These are phyloP conservation scores for Coilia nasus DNA, from an alignment of 2,797 vertebrate species.

Conservation along the genomic window DNA sequence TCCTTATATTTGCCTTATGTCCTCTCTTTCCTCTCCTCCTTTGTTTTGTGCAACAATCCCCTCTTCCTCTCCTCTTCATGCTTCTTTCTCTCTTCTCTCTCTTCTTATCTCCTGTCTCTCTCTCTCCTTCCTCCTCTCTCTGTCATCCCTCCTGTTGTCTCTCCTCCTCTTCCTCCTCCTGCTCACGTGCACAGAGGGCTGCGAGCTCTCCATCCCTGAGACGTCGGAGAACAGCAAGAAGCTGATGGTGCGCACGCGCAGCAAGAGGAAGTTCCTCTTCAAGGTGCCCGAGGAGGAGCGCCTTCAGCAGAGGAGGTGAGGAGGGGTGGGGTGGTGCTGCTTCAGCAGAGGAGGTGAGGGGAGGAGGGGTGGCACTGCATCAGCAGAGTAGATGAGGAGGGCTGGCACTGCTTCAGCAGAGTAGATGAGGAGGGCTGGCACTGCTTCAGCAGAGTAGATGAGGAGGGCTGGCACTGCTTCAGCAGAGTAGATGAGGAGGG, in stretches of 20 bases:
- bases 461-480: too few relatives aligned
- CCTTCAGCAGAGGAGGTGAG: constrained; percentile 73
- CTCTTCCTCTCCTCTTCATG: neutral
- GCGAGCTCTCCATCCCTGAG: constrained; percentile 86
- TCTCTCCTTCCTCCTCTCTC: neutral
- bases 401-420: too few relatives aligned
- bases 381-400: too few relatives aligned
- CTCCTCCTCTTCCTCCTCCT: constrained; percentile 5
- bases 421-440: too few relatives aligned
- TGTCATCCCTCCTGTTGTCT: neutral
- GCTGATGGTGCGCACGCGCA: constrained; percentile 94
- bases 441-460: too few relatives aligned
- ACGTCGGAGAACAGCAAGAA: constrained; percentile 92
- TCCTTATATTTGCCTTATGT: neutral
- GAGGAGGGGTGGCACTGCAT: too few relatives aligned
- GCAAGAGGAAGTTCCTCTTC: constrained; percentile 95
- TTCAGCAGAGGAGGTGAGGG: neutral
- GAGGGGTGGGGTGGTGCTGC: too few relatives aligned
- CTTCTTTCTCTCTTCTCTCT: neutral
- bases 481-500: too few relatives aligned
- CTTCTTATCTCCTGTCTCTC: neutral
- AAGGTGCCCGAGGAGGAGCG: constrained; percentile 93
- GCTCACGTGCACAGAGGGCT: constrained; percentile 68
- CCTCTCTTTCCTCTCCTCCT: neutral
- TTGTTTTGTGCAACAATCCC: neutral